Evolutionary conservation across 2,888 invertebrate genomes (phyloP), one percentile per base, ranked within the genome.

Genomic region (Drosophila subquinaria): DNA sequence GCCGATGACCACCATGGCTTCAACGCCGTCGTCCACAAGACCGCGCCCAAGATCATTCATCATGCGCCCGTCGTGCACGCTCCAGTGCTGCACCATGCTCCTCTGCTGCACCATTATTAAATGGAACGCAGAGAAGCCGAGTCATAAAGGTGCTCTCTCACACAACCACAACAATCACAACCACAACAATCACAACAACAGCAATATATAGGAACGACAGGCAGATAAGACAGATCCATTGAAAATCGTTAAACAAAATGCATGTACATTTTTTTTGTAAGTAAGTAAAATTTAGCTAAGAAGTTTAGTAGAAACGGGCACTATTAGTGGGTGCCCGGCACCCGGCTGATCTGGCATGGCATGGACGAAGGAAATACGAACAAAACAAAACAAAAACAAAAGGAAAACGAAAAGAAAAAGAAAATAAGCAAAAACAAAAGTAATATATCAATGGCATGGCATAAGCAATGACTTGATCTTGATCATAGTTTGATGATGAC

Each of bases 1-100:
- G 96, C 96, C 47, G 95, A 96, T 87, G 95, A 95, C 87, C 95
- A 95, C 90, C 94, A 94, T 81, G 96, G 96, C 10, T 96, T 96
- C 93, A 95, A 95, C 88, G 95, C 95, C 30, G 94, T 95, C 52
- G 95, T 95, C 5, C 95, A 95, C 77, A 95, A 94, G 91, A 93
- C 94, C 30, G 95, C 95, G 52, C 95, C 95, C 83, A 91, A 93
- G 78, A 84, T 92, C 67, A 82, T 92, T 51, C 93, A 91, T 50
- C 93, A 91, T 50, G 91, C 75, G 56, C 91, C 85, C 17, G 84
- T 91, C 10, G 85, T 90, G 60, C 92, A 92, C 64, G 91, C 88
- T 27, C 94, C 93, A 43, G 89, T 93, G 36, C 90, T 93, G 35
- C 92, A 93, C 65, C 94, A 94, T 73, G 94, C 93, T 1, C 90